These are phyloP conservation scores for Micromys minutus DNA, from an alignment of 2,113 vertebrate genomes.

Conservation along the genomic window DNA sequence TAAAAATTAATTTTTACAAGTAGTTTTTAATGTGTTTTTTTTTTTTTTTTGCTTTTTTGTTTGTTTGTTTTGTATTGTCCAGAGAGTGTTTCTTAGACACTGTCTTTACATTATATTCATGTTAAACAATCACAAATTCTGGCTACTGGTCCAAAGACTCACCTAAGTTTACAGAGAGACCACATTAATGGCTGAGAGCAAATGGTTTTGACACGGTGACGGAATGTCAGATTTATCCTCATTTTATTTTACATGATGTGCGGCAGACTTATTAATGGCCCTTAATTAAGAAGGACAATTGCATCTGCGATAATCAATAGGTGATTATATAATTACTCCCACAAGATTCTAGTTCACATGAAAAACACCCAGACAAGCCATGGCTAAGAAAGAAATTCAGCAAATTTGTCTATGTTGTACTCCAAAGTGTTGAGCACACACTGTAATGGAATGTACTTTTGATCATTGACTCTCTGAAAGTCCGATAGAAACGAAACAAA, in stretches of 20 bases:
- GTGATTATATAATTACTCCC: neutral
- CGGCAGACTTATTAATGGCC: neutral
- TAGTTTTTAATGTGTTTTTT: neutral
- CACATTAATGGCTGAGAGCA: constrained; percentile 14
- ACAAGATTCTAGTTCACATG: neutral
- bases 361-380: neutral
- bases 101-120: neutral
- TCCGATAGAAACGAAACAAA: neutral
- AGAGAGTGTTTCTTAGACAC: neutral
- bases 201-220: constrained; percentile 34
- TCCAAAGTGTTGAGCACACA: neutral
- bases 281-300: neutral
- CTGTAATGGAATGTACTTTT: neutral
- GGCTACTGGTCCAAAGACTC: neutral
- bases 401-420: neutral
- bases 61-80: neutral
- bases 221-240: neutral
- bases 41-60: neutral
- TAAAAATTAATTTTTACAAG: neutral
- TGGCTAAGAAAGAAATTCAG: neutral
- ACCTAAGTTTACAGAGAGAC: neutral
- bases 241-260: constrained; percentile 10
- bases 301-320: neutral
- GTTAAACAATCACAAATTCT: neutral
- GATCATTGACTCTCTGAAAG: neutral